phyloP scores from a whole-genome alignment of 2,888 invertebrate species.

The Oxycera nigricornis region DNA sequence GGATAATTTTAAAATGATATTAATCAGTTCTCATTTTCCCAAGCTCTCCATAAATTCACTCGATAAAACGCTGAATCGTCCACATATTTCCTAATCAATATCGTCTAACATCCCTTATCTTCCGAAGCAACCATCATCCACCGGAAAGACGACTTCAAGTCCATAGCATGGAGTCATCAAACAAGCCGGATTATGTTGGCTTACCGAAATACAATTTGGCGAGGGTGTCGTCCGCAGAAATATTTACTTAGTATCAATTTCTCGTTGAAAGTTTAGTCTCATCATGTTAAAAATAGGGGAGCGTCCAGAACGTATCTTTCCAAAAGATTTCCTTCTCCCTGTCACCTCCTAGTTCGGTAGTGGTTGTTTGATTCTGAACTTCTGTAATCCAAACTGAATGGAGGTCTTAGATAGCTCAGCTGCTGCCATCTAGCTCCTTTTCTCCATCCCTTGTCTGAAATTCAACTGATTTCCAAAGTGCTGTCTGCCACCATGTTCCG shows the following conservation, averaged over 20 bases:
- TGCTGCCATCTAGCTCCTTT: background rate
- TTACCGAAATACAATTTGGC: conserved; percentile 27
- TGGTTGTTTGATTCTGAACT: background rate
- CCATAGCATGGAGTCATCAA: background rate
- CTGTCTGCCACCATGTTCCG: conserved; percentile 4
- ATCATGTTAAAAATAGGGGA: background rate
- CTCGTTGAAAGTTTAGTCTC: conserved; percentile 43
- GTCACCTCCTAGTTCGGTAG: background rate
- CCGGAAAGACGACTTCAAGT: no score
- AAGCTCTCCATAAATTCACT: no score
- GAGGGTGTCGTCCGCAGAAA: conserved; percentile 35
- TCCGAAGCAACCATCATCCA: background rate
- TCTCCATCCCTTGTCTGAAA: background rate
- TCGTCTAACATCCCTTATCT: background rate
- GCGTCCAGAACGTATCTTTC: background rate
- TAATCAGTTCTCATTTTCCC: no score
- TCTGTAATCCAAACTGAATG: background rate
- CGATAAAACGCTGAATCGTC: no score
- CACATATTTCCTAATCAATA: background rate
- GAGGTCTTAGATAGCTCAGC: background rate
- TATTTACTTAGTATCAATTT: conserved; percentile 45
- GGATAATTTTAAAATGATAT: no score
- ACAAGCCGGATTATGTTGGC: conserved; percentile 30
- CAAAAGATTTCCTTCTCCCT: background rate
- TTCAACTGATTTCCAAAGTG: conserved; percentile 9